A percentile compares a stretch with the other conserved stretches of the same genome.
Evolutionary conservation across 1,140 invertebrate genomes (phyloP).

Genomic region (Drosophila obscura): DNA sequence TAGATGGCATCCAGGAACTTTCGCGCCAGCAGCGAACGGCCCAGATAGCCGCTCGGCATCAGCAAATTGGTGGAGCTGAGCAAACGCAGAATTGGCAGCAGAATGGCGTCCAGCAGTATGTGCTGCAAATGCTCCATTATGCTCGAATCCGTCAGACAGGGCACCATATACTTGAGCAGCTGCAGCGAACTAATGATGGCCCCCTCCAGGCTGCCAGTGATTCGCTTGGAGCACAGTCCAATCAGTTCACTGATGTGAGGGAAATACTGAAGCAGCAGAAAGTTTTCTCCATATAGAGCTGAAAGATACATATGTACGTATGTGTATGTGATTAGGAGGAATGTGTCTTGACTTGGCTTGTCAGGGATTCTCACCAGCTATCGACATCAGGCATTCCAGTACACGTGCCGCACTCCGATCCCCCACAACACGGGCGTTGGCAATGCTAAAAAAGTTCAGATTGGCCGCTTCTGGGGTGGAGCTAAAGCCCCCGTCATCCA

Average conservation of each 20-base stretch:
- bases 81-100: slow-evolving; percentile 90
- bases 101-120: slow-evolving; percentile 89
- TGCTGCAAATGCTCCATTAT: slow-evolving; percentile 94
- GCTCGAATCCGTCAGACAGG: slow-evolving; percentile 92
- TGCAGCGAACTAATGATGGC: slow-evolving; percentile 94
- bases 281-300: slow-evolving; percentile 79
- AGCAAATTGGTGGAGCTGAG: slow-evolving; percentile 89
- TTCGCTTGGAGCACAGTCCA: slow-evolving; percentile 89
- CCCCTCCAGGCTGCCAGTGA: slow-evolving; percentile 93
- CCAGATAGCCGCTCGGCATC: slow-evolving; percentile 91
- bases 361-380: slow-evolving; percentile 85
- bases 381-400: slow-evolving; percentile 93
- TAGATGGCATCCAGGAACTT: slow-evolving; percentile 93
- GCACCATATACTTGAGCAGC: slow-evolving; percentile 91
- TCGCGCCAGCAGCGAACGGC: slow-evolving; percentile 89
- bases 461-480: slow-evolving; percentile 62
- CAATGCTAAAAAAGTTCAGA: slow-evolving; percentile 86
- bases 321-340: neutral
- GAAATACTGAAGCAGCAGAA: slow-evolving; percentile 97
- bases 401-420: slow-evolving; percentile 93
- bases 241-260: slow-evolving; percentile 95
- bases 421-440: slow-evolving; percentile 88
- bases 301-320: neutral
- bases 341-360: slow-evolving; percentile 83
- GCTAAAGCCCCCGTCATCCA: slow-evolving; percentile 46